phyloP scores from a whole-genome alignment of 2,113 vertebrate genomes.

The Callaeas wilsoni region DNA sequence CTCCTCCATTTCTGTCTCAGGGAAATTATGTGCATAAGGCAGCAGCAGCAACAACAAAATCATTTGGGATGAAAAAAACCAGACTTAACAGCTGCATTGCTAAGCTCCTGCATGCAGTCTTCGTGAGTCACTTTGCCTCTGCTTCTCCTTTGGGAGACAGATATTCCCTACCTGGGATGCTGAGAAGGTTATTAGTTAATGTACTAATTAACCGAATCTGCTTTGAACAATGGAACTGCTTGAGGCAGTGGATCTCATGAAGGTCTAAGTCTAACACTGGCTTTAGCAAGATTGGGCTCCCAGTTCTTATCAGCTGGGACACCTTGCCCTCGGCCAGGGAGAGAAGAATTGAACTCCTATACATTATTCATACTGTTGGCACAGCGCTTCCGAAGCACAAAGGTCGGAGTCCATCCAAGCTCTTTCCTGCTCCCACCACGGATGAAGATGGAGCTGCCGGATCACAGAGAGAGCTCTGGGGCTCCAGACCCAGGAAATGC shows the following conservation, averaged over 20 bases:
- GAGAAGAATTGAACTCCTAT: background rate
- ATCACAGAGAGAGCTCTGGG: background rate
- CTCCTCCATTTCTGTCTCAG: background rate
- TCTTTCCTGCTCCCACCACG: background rate
- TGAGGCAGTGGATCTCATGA: background rate
- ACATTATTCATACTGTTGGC: background rate
- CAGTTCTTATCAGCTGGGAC: background rate
- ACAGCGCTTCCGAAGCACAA: background rate
- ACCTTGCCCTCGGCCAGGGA: background rate
- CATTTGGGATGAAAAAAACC: background rate
- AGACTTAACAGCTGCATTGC: background rate
- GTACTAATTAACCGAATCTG: background rate
- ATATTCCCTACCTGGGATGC: constrained; percentile 21
- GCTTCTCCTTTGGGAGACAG: background rate
- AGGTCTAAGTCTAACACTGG: background rate
- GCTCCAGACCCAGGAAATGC: background rate
- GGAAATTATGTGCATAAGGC: background rate
- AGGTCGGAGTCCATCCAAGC: background rate
- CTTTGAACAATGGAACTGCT: background rate
- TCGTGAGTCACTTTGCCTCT: background rate
- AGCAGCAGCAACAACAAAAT: background rate
- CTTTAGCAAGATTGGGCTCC: background rate
- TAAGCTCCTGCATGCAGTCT: background rate
- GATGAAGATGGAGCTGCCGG: background rate
- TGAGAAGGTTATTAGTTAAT: constrained; percentile 49